Conservation (phyloP, 2,888 invertebrate species). For the Zaprionus lineosus region DNA sequence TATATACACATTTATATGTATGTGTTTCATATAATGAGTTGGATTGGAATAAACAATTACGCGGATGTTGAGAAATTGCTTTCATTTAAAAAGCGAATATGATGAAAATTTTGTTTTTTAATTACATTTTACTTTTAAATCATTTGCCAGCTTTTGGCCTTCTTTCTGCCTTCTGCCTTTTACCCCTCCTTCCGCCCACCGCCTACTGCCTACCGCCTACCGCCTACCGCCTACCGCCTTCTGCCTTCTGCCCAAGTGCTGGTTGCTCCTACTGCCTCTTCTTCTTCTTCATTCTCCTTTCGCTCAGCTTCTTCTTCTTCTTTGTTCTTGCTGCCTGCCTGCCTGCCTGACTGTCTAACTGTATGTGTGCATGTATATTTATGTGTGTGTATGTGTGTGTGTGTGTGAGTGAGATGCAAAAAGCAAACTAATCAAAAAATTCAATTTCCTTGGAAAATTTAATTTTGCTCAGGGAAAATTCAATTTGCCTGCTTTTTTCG, state of each 20-base stretch:
- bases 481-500: constrained; percentile 70
- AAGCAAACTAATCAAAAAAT: constrained; percentile 82
- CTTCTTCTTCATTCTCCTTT: constrained; percentile 30
- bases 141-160: constrained; percentile 40
- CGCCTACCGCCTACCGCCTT: too few relatives aligned
- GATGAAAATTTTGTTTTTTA: constrained; percentile 58
- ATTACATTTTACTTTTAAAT: constrained; percentile 78
- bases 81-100: constrained; percentile 46
- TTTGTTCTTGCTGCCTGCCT: constrained; percentile 33
- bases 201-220: constrained; percentile 31
- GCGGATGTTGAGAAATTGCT: constrained; percentile 29
- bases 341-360: constrained; percentile 6
- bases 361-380: constrained; percentile 14
- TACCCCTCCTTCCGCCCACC: constrained; percentile 33
- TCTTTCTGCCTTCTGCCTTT: constrained; percentile 12
- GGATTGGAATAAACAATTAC: neutral
- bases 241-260: too few relatives aligned
- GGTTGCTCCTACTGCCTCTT: neutral
- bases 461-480: constrained; percentile 77
- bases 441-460: constrained; percentile 78
- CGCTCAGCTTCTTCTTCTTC: constrained; percentile 26
- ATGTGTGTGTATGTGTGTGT: constrained; percentile 39
- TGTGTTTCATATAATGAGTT: neutral
- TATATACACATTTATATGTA: too few relatives aligned
- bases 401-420: constrained; percentile 74